Evolutionary conservation across 2,888 invertebrate species (phyloP), one percentile per base, ranked within the genome.

Genomic region (Dynastes maya): DNA sequence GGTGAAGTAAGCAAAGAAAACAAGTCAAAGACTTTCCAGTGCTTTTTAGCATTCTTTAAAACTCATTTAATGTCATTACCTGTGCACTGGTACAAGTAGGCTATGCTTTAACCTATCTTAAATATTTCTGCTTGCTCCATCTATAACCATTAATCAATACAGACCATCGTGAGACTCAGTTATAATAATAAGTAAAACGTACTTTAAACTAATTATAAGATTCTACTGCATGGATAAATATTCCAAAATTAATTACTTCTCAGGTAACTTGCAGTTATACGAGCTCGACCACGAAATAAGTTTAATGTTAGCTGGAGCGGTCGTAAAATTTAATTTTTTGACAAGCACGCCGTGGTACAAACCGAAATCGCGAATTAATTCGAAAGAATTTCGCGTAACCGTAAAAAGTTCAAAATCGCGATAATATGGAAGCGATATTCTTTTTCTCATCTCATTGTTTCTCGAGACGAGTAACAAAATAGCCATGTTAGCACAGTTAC

Each of bases 391-490:
- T 61, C 61, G 49, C 45, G 61, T 49, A 11, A 58, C 40, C 58
- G 58, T 72, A 74, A 61, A 74, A 74, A 74, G 72, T 74, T 74
- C 45, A 49, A n/a, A 58, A 74, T 63, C 61, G 37, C 45, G 55
- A 72, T 65, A 65, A 29, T 40, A 74, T 71, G 65, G 65, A 65
- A 74, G 49, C 71, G 64, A 72, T 74, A 64, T 72, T 29, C 78
- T 68, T 76, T 65, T 68, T 64, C 67, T 68, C 67, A 68, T 76
- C 68, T 76, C 61, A 64, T 74, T 78, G 74, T 78, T 71, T 29
- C 29, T 22, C 32, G 51, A 71, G 27, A 58, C 45, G 58, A 27
- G 53, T 45, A 58, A 65, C 68, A 68, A 76, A 76, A 76, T 76
- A 68, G 67, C 58, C 32, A 67, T 67, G 55, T 78, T 72, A 74